phyloP scores from a whole-genome alignment of 1,140 invertebrate genomes.

The Chironomus striatipennis region DNA sequence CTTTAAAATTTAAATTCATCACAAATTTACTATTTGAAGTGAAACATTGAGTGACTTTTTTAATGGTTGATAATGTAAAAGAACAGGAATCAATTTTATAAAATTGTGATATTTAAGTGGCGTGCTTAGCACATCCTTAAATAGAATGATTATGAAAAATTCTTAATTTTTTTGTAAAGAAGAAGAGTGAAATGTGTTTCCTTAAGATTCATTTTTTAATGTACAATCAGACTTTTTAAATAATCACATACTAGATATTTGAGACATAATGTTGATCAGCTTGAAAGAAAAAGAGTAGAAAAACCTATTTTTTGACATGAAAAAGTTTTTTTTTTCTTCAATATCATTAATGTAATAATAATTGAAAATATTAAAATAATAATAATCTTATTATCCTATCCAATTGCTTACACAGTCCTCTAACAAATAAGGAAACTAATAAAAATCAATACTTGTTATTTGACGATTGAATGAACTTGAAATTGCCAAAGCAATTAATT shows the following conservation, averaged over 20 bases:
- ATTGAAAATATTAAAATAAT: not conserved
- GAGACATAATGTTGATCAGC: not conserved
- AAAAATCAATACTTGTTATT: not conserved
- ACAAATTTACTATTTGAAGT: no score
- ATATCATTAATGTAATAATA: not conserved
- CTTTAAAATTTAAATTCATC: no score
- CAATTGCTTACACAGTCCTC: not conserved
- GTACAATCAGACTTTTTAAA: not conserved
- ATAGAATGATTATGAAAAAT: no score
- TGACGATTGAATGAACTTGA: not conserved
- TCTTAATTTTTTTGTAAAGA: not conserved
- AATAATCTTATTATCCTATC: constrained; percentile 11
- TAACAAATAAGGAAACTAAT: not conserved
- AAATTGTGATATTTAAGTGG: no score
- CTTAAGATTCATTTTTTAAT: not conserved
- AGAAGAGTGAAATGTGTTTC: not conserved
- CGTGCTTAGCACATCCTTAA: no score
- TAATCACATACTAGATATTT: not conserved
- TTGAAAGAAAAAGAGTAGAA: not conserved
- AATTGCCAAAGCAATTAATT: constrained; percentile 13
- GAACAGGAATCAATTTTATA: no score
- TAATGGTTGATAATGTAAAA: no score
- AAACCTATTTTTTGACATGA: constrained; percentile 1
- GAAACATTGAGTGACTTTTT: no score
- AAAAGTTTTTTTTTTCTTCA: not conserved